Base-by-base conservation (phyloP, 2,797 vertebrate species). In the Podarcis lilfordi region DNA sequence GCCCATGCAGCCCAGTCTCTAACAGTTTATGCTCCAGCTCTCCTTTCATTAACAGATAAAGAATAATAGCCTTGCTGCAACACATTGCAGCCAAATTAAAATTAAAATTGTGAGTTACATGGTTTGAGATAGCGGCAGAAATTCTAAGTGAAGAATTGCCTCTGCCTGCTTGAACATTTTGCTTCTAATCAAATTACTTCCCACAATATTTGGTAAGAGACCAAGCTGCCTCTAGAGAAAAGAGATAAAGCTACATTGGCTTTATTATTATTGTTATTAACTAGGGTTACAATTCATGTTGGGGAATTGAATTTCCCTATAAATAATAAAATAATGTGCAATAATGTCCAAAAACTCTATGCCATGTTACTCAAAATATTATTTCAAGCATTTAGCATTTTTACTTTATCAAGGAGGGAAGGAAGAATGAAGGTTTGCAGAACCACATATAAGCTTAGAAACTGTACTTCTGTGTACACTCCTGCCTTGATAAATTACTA, bases 401-500 rank as follows among this genome's bases (percentile, higher is more conserved):
- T 91, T 23, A 77, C 1, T 80, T 91, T 89, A 86, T 40, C 40
- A 6, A 72, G 81, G 27, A 82, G 5, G 86, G 74, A 89, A 8
- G 75, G 11, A 90, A 71, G 84, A 89, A 87, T 15, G 75, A 88
- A 90, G 5, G n/a, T 88, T 68, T 78, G 81, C 85, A 80, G 40
- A 84, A 82, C 23, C 72, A 85, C 66, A 19, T 8, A 88, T 87
- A 84, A 27, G 7, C 25, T 64, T 32, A 81, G 69, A 72, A 2
- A 80, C 86, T 92, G 90, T 82, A 90, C 6, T 80, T 81, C 64
- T 86, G 11, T 81, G 90, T 90, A 84, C 35, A 29, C 45, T 90
- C 91, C 83, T 94, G 79, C 61, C 6, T 79, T 17, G 81, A 85
- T 91, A 87, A 90, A 87, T 13, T 79, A 89, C 82, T 93, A 86